Evolutionary conservation across 2,797 vertebrate species (phyloP), one percentile per base, ranked within the genome.

Genomic region (Gymnothorax reevesii): DNA sequence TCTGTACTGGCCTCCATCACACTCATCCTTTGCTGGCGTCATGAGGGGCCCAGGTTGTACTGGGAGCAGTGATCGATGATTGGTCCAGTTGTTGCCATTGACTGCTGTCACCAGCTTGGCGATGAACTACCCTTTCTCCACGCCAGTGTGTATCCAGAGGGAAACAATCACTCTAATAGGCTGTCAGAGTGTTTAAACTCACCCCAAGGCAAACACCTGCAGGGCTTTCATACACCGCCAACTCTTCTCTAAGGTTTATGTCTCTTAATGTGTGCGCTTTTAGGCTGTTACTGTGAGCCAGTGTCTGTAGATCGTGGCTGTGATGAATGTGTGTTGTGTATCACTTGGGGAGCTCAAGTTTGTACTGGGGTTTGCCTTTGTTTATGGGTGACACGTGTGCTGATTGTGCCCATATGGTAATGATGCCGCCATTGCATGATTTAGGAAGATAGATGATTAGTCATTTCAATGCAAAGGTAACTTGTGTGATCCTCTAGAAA

Each of bases 41-140:
- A n/a, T 5, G n/a, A 1, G 82, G 75, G 17, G 8, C 20, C 75
- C 49, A 2, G 75, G 49, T 20, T 7, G 4, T 49, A 17, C 17
- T 20, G n/a, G 62, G 79, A 57, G 88, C 66, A 64, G 55, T 60
- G 87, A 83, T 83, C 87, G 82, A 91, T 90, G 2, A 90, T 57
- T 90, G 89, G 33, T 0, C 84, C 88, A 90, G 91, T 86, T 93
- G 91, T 90, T 27, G 86, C 80, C 42, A 27, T 33, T 88, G 83
- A 80, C 83, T 71, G 4, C 82, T 86, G 89, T 85, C 89, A 88
- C 87, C 12, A 83, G 85, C 83, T n/a, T 84, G 88, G 54, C 75
- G 82, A 82, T 85, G 80, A 86, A 83, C 89, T 84, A 57, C 42
- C 6, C 8, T 25, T n/a, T 17, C 12, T 33, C 27, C 27, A 8